Evolutionary conservation across 1,140 invertebrate genomes (phyloP), one percentile per base, ranked within the genome.

Genomic region (Drosophila pallidifrons): DNA sequence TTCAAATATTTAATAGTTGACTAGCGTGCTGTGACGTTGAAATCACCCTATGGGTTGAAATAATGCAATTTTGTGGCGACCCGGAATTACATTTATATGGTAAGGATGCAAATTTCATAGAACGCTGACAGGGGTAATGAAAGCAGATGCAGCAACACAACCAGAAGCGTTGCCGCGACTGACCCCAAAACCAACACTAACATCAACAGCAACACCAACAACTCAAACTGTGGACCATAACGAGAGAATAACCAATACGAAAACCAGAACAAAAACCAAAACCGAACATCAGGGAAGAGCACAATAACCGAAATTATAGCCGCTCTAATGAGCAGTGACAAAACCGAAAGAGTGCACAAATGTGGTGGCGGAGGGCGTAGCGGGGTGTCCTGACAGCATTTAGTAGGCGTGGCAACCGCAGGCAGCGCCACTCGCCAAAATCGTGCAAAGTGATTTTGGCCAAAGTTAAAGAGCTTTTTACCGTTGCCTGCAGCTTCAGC

Each of bases 291-390:
- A 75, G 78, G 70, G 67, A 73, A 69, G 57, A 66, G 82, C 77
- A 73, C 82, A 85, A 85, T 85, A 83, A 81, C 81, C 86, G 49
- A 81, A 85, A 89, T 85, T 85, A 89, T 89, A 89, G 85, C 75
- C 85, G 68, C 85, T 81, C 85, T 89, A 89, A 89, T 89, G 85
- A 89, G 85, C 85, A 89, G 65, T 74, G 81, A 88, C 82, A 81
- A 79, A 76, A 74, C 86, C 80, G 61, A 64, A 79, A 82, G 76
- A 74, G 76, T 61, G 81, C 70, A 60, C 70, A 81, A 76, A 81
- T 83, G 80, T 63, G 85, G 77, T 68, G 82, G 75, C 65, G 49
- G 47, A 61, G 35, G 49, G 41, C 8, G 77, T 63, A 80, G 75
- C 65, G 49, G 47, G 66, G 35, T 46, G 41, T 6, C 8, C 43